Base-by-base conservation (phyloP, 2,888 invertebrate species). In the Rhogogaster chlorosoma region DNA sequence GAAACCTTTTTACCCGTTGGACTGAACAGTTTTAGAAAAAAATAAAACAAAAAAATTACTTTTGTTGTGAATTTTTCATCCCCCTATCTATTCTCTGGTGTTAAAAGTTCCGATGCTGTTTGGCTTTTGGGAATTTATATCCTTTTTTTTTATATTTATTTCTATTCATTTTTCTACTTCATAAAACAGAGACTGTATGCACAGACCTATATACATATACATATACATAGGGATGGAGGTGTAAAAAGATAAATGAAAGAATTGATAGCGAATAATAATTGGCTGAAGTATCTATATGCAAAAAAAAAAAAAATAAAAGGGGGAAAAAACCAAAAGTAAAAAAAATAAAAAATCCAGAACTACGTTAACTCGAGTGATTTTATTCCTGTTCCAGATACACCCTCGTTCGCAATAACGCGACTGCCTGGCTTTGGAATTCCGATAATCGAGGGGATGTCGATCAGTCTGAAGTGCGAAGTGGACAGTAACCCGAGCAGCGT, bases 371-470 rank as follows among this genome's bases (percentile, higher is more conserved):
- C 42, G 42, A 45, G 75, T 75, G 45, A 75, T 45, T 45, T 77
- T 32, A 12, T 38, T 61, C 87, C 87, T 89, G 87, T 95, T 95
- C 85, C 95, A 98, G 98, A 98, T 94, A 97, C 97, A 83, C 98
- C 98, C 80, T 98, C 98, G 87, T 98, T 98, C 94, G 97, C 97
- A 92, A 98, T 98, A 93, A 98, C 98, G 87, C 96, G 98, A 89
- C 96, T 97, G 94, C 98, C 98, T n/a, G 98, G 98, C 80, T 98
- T 98, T 94, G 98, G 98, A 83, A 96, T 97, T 93, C 97, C 98
- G 42, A 95, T 99, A 89, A 95, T 96, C 86, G 98, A 98, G 93
- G 98, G 98, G 86, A 97, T 97, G 92, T 96, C 98, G 87, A 97
- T 98, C 87, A 97, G 98, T 85, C 94, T 99, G 89, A 97, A 98